Evolutionary conservation across 2,797 vertebrate species (phyloP).

Genomic region (Falco rusticolus): DNA sequence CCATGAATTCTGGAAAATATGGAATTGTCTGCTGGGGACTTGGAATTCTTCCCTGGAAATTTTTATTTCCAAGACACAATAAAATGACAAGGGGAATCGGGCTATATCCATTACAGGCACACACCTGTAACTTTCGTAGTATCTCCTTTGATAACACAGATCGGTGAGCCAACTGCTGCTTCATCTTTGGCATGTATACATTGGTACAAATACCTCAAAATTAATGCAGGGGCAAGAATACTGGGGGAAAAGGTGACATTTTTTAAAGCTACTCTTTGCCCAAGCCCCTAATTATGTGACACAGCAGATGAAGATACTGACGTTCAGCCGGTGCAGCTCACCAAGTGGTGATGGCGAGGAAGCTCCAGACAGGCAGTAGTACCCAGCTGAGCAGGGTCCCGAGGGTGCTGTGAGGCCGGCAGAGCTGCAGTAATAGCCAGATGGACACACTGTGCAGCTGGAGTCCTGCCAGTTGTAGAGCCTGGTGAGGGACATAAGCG

Average conservation of each 20-base stretch:
- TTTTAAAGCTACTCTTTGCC: not conserved
- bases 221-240: not conserved
- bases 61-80: not conserved
- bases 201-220: not conserved
- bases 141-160: fast-evolving
- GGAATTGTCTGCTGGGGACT: not conserved
- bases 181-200: fast-evolving
- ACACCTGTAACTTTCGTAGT: not conserved
- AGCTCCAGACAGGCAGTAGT: conserved; percentile 85
- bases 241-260: fast-evolving
- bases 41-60: not conserved
- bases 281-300: no score
- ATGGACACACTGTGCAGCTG: conserved; percentile 83
- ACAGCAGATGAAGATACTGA: not conserved
- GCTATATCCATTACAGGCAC: not conserved
- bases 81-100: not conserved
- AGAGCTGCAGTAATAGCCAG: conserved; percentile 84
- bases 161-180: not conserved
- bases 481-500: conserved; percentile 66
- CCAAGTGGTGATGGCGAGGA: conserved; percentile 65
- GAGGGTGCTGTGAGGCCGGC: conserved; percentile 83
- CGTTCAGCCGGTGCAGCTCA: not conserved
- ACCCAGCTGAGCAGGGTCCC: conserved; percentile 86
- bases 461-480: conserved; percentile 74
- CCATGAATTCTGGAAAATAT: not conserved